Evolutionary conservation across 2,113 vertebrate species (phyloP), one percentile per base, ranked within the genome.

Genomic region (Microtus pennsylvanicus): DNA sequence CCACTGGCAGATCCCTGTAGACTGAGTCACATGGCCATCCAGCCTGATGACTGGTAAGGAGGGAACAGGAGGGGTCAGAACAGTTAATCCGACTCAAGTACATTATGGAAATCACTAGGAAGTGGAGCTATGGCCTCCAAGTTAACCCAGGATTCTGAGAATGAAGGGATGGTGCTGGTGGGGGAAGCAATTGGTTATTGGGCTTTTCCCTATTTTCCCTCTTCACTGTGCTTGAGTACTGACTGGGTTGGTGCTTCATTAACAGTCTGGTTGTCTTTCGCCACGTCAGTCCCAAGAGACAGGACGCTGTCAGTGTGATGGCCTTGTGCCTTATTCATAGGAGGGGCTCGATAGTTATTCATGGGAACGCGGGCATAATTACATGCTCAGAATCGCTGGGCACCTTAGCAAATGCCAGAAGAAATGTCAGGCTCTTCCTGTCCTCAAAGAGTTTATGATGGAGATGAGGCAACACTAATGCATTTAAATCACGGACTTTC

Each of bases 381-480:
- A 72, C 22, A 52, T 58, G 33, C 50, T 67, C 52, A 89, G 91
- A 94, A 89, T 65, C 38, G 45, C 82, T 38, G 72, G 38, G 61
- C 65, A 77, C 28, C 72, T 19, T 55, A 52, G 89, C 47, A 90
- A 94, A 92, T 65, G 65, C 81, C 80, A 92, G 77, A 92, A 91
- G 77, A 93, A 87, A 87, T 47, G 58, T 87, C 87, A 94, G 75
- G 42, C 65, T 7, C n/a, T 47, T 61, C 22, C 76, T 69, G 33
- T 93, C 90, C 90, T 80, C 92, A 61, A 77, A 55, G 77, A 52
- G 65, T 65, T 89, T 69, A 33, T 87, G 74, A 87, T 81, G 22
- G 28, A 21, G 63, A 52, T 33, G 74, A 94, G 63, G 63, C 13
- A 69, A 93, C 63, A 70, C n/a, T 45, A 78, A 83, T 14, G 67